phyloP scores from a whole-genome alignment of 2,113 vertebrate species.

The Motacilla alba region DNA sequence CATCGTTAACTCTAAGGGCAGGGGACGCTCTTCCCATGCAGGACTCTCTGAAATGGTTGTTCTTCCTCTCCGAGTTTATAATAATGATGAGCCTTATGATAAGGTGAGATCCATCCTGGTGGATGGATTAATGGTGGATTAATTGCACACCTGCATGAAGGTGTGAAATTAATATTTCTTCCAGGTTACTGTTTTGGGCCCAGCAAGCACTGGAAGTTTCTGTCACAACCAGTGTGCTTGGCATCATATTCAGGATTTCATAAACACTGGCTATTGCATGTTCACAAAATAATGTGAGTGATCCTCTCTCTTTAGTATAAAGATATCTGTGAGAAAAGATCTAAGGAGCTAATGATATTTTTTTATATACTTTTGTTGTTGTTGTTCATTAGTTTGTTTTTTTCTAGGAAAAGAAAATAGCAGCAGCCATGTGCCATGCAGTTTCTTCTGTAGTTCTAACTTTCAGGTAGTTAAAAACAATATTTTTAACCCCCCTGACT shows the following conservation, averaged over 20 bases:
- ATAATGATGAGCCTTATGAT: neutral
- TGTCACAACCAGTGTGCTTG: neutral
- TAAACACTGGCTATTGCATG: neutral
- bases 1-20: neutral
- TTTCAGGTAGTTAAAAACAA: neutral
- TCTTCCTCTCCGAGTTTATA: neutral
- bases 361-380: neutral
- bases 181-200: neutral
- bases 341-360: fast-evolving
- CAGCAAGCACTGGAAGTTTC: neutral
- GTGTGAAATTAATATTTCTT: neutral
- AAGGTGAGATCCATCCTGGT: neutral
- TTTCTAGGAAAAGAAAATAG: neutral
- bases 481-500: neutral
- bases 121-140: too few relatives aligned
- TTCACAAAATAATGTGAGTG: neutral
- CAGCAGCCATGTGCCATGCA: neutral
- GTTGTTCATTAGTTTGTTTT: neutral
- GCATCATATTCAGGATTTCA: fast-evolving
- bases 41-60: neutral
- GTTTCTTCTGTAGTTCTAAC: neutral
- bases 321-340: neutral
- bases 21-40: neutral
- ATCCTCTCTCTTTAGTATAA: neutral
- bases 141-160: neutral